A percentile compares a stretch with the other conserved stretches of the same genome.
Conservation (phyloP, 2,888 invertebrate genomes). For the Eudemis profundana region DNA sequence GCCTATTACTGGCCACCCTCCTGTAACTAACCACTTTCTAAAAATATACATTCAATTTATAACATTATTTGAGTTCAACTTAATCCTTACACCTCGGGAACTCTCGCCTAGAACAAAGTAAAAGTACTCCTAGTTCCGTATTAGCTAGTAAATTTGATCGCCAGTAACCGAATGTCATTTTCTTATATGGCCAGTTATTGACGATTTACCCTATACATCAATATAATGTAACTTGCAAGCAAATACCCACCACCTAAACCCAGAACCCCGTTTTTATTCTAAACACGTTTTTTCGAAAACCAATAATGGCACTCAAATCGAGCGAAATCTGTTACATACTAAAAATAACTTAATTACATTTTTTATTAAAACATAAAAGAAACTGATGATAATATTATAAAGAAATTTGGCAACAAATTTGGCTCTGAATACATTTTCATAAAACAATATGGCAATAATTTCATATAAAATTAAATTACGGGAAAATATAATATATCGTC, state of each 20-base stretch:
- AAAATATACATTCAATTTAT: no score
- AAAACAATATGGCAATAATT: not conserved
- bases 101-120: no score
- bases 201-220: no score
- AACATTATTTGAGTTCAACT: no score
- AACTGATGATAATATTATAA: not conserved
- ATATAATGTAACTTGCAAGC: not conserved
- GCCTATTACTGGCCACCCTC: no score
- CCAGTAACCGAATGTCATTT: no score
- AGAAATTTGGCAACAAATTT: constrained; percentile 23
- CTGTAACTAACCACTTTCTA: no score
- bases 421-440: not conserved
- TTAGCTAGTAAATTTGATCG: no score
- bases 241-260: constrained; percentile 34
- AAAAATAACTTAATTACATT: not conserved
- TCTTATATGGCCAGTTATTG: no score
- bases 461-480: constrained; percentile 5
- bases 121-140: no score
- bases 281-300: not conserved
- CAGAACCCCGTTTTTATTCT: constrained; percentile 8
- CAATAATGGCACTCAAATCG: constrained; percentile 28
- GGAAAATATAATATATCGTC: not conserved
- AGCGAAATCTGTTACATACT: constrained; percentile 9
- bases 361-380: not conserved
- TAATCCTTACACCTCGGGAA: no score